Base-by-base conservation (phyloP, 2,888 invertebrate species). In the Apotomis turbidana region DNA sequence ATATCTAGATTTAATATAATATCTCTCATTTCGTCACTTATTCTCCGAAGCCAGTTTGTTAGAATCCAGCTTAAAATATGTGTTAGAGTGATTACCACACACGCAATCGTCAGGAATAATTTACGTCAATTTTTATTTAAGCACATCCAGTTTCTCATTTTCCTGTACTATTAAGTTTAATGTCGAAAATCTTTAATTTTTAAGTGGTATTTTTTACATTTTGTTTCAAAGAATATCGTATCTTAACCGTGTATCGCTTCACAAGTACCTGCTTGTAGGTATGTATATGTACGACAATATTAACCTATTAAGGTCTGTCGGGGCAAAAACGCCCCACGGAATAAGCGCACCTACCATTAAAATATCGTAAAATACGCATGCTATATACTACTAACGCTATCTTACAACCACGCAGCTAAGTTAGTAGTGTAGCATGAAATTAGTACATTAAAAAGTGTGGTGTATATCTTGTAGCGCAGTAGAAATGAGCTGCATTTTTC, bases 201-300 rank as follows among this genome's bases (percentile, higher is more conserved):
- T 27, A 36, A 51, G 5, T 58, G 38, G 44, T 54, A n/a, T 13
- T 61, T 55, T 46, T 27, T 10, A 12, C 27, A 27, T 54, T 54
- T 46, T 54, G 12, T 71, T 71, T 58, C 38, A 36, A 67, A 36
- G 41, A 9, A 57, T 62, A 63, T 41, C 36, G 13, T 36, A 71
- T 49, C 67, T 59, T 62, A 63, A 78, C 76, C 78, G 76, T 82
- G 78, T 84, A 83, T 83, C 77, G 86, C 88, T 88, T 89, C 83
- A 81, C 81, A 81, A 27, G 90, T 91, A 90, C 90, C 90, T 90
- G 90, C 85, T 83, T 84, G 76, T 87, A 88, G 85, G 86, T 87
- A 85, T 86, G 80, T 80, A 75, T 83, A 81, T 86, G 77, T 81
- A 82, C 75, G 88, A 90, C 89, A 90, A 90, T 90, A 90, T 89